These are phyloP conservation scores for Phrynocephalus vlangalii DNA, from an alignment of 2,797 vertebrate genomes.

Conservation along the genomic window DNA sequence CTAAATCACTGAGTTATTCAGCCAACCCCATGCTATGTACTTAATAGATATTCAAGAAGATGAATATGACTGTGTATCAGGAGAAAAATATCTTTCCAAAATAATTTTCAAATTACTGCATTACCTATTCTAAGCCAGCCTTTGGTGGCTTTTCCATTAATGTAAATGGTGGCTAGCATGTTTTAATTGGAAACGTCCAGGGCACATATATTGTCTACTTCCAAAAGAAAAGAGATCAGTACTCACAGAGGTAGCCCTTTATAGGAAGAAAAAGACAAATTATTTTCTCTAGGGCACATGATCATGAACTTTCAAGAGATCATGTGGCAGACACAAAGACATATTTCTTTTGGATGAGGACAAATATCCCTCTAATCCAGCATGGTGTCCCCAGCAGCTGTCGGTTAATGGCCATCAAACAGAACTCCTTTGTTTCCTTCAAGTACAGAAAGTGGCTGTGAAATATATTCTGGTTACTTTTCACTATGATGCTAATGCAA, in stretches of 20 bases:
- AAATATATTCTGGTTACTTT: neutral
- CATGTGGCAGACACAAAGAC: neutral
- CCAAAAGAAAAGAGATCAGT: neutral
- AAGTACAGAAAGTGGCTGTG: neutral
- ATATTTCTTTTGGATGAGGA: neutral
- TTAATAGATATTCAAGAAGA: too few species aligned
- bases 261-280: conserved; percentile 31
- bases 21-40: too few species aligned
- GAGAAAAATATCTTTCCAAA: conserved; percentile 40
- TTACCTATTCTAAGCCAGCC: neutral
- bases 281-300: conserved; percentile 32
- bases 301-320: neutral
- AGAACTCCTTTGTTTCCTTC: neutral
- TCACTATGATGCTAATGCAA: neutral
- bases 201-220: conserved; percentile 38
- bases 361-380: neutral
- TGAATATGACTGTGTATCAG: neutral
- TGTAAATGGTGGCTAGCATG: conserved; percentile 36
- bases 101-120: conserved; percentile 21
- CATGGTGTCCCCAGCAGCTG: too few species aligned
- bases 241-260: neutral
- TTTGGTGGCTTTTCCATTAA: conserved; percentile 1
- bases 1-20: too few species aligned
- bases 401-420: neutral
- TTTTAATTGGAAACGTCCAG: conserved; percentile 42